Base-by-base conservation (phyloP, 2,797 vertebrate species). In the Sorex maritimensis region DNA sequence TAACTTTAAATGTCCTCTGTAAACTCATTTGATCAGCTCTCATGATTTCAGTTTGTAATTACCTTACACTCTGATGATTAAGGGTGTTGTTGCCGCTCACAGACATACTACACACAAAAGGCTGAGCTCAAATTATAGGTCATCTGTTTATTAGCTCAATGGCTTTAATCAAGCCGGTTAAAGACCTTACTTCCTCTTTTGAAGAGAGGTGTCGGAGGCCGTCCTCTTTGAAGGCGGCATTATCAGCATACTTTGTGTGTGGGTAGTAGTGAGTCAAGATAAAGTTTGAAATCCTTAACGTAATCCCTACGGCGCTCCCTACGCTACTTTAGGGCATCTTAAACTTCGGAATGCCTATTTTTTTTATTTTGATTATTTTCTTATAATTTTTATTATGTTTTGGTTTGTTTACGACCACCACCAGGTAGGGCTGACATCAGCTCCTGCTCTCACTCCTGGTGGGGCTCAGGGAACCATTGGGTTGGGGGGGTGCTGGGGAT, bases 41-140 rank as follows among this genome's bases (percentile, higher is more conserved):
- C 58, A 46, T 91, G 84, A 61, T 85, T 87, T 91, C 46, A 75
- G 24, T 84, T 89, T 93, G 65, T 92, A 81, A 87, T 12, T 74
- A 88, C 71, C 19, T 93, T 84, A 63, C 4, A 72, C 13, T 61
- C 10, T 21, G 41, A 44, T 67, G 41, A 81, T 78, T n/a, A 6
- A 26, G 34, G 14, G 13, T 0, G 6, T 2, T 46, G 85, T 86
- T 21, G 30, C 12, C 86, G 17, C 17, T 14, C 52, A 55, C 55
- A 69, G 38, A 83, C 7, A 75, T 13, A n/a, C 34, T 68, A 81
- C 4, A 55, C 58, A 55, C 58, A 52, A 55, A 77, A 88, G 26
- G 12, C 30, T 52, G 23, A 5, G 10, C 23, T 84, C 15, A 13
- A 67, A 41, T 90, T 81, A 58, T n/a, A 75, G 30, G 88, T 85